Evolutionary conservation across 2,113 vertebrate genomes (phyloP).

Genomic region (Trematomus loennbergii): DNA sequence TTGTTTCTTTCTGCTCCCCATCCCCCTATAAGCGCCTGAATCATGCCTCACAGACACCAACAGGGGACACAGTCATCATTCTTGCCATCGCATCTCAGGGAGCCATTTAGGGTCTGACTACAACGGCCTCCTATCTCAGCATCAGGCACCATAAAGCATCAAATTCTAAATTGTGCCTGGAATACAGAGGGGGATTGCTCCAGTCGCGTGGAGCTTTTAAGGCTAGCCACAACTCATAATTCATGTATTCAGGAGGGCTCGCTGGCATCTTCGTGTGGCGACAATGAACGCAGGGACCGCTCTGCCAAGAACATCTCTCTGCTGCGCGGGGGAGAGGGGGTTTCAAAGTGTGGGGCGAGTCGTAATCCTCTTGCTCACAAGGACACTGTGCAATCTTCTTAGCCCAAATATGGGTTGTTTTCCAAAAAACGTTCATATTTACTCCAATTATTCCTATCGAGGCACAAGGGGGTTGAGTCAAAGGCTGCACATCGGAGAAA

Average conservation of each 20-base stretch:
- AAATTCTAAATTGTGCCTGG: slow-evolving; percentile 67
- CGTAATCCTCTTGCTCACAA: slow-evolving; percentile 44
- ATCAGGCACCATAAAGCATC: slow-evolving; percentile 70
- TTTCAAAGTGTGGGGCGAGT: slow-evolving; percentile 42
- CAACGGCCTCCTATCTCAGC: slow-evolving; percentile 75
- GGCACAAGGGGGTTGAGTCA: not conserved
- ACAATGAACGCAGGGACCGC: slow-evolving; percentile 49
- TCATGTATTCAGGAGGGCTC: slow-evolving; percentile 56
- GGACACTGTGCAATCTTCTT: slow-evolving; percentile 42
- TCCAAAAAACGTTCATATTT: slow-evolving; percentile 20
- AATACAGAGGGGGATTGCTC: slow-evolving; percentile 67
- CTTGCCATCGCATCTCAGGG: slow-evolving; percentile 66
- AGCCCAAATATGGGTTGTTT: slow-evolving; percentile 31
- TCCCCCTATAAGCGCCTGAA: slow-evolving; percentile 65
- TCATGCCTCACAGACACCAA: slow-evolving; percentile 72
- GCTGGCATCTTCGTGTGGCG: slow-evolving; percentile 54
- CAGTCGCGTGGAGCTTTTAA: slow-evolving; percentile 57
- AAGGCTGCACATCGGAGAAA: slow-evolving; percentile 2
- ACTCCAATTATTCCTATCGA: slow-evolving; percentile 1
- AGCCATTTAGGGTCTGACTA: slow-evolving; percentile 74
- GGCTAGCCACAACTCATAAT: slow-evolving; percentile 63
- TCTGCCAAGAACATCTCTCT: slow-evolving; percentile 54
- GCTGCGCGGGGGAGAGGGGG: not conserved
- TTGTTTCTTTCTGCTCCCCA: slow-evolving; percentile 53
- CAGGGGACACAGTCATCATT: slow-evolving; percentile 76